Base-by-base conservation (phyloP, 2,888 invertebrate genomes). In the Pyrrhopygopsis socrates region DNA sequence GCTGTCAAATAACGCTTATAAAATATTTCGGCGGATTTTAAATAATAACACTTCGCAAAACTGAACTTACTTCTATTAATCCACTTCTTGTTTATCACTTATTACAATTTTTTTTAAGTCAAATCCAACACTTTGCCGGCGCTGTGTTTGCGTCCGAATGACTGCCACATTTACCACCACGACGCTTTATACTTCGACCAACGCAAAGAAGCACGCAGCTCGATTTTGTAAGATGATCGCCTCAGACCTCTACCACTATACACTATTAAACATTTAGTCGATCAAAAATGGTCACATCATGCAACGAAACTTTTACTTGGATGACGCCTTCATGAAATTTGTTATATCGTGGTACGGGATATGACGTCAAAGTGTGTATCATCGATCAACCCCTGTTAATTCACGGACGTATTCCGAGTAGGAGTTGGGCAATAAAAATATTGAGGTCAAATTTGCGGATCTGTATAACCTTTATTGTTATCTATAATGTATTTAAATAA, bases 381-480 rank as follows among this genome's bases (percentile, higher is more conserved):
- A 97, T 98, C 97, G 97, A 97, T 97, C 97, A 97, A 97, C 97
- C 97, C 97, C 95, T 96, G 96, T 95, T 97, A 97, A 97, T 97
- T 97, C 96, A 97, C 94, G 93, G 93, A 91, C 94, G 88, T 94
- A 95, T 97, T 97, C 97, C 89, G 95, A 96, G 96, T 97, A 97
- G 93, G 94, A 50, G 94, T 97, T 97, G 96, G 95, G 97, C 96
- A 97, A 98, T 95, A 93, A 96, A 97, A 96, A 95, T 96, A 86
- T 95, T 95, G 96, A 97, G 97, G 97, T 97, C 97, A 95, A 90
- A 89, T 95, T 95, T 88, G 93, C 97, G 97, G 97, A 98, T 97
- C 96, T 96, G 84, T 90, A 91, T 68, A 65, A 63, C 30, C 60
- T 60, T 60, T 60, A 15, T 60, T 60, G 60, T 63, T 63, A 30